phyloP scores from a whole-genome alignment of 2,113 vertebrate species.

The Oxyura jamaicensis region DNA sequence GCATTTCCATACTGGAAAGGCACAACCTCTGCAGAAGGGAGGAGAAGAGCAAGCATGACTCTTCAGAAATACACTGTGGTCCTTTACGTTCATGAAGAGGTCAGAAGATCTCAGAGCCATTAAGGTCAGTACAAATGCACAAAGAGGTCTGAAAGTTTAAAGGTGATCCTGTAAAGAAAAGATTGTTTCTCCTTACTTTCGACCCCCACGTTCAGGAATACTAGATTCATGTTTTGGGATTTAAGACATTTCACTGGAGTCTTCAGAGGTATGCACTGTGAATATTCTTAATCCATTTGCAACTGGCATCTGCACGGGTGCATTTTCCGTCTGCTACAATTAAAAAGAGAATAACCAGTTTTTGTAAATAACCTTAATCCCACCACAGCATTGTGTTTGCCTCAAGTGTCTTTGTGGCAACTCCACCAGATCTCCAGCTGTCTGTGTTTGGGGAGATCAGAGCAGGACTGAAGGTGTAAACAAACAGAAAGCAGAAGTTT shows the following conservation, averaged over 20 bases:
- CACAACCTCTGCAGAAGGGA: background rate
- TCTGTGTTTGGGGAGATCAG: background rate
- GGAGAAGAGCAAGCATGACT: background rate
- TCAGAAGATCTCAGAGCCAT: background rate
- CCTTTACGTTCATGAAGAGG: background rate
- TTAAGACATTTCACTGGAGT: background rate
- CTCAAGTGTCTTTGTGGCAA: background rate
- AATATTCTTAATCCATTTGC: background rate
- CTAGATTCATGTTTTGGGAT: background rate
- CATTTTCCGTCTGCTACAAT: background rate
- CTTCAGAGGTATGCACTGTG: background rate
- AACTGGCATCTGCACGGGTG: background rate
- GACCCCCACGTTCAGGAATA: background rate
- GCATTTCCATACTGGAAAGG: background rate
- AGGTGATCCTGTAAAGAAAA: background rate
- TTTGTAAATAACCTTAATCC: constrained; percentile 55
- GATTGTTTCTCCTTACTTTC: background rate
- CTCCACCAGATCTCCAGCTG: constrained; percentile 11
- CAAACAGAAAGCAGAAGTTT: constrained; percentile 20
- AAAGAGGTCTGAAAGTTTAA: background rate
- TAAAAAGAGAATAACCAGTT: constrained; percentile 18
- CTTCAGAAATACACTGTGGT: background rate
- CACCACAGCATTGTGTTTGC: constrained; percentile 16
- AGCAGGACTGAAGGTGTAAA: background rate
- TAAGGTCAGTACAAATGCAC: background rate